These are phyloP conservation scores for Megathymus violae DNA, from an alignment of 1,140 invertebrate genomes.

Conservation along the genomic window DNA sequence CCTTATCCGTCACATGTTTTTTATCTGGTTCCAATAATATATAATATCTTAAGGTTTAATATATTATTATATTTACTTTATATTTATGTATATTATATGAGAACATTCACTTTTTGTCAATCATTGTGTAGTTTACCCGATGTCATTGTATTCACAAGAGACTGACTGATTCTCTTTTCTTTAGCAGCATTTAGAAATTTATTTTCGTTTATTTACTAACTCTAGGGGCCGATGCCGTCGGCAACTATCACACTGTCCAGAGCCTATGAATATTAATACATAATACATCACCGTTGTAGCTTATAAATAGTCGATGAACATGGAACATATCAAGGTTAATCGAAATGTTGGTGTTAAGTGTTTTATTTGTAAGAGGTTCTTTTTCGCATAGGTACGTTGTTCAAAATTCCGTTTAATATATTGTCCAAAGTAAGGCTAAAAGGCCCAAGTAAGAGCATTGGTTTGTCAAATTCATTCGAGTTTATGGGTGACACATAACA, in stretches of 20 bases:
- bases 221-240: constrained; percentile 46
- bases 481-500: constrained; percentile 49
- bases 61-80: constrained; percentile 9
- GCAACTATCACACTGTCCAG: constrained; percentile 37
- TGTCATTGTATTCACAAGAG: constrained; percentile 66
- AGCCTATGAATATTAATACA: constrained; percentile 24
- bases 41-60: constrained; percentile 18
- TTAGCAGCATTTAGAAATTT: constrained; percentile 80
- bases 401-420: constrained; percentile 70
- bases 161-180: constrained; percentile 77
- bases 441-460: constrained; percentile 12
- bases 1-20: constrained; percentile 22
- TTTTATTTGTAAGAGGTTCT: constrained; percentile 74
- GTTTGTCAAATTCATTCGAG: constrained; percentile 50
- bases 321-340: constrained; percentile 75
- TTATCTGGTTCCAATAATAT: constrained; percentile 21
- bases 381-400: constrained; percentile 78
- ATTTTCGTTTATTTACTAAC: constrained; percentile 70
- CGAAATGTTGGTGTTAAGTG: constrained; percentile 55
- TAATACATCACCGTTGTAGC: constrained; percentile 47
- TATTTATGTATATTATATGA: constrained; percentile 16
- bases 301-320: constrained; percentile 60
- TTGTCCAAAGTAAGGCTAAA: constrained; percentile 30
- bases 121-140: constrained; percentile 31
- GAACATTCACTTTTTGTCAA: constrained; percentile 37